Evolutionary conservation across 2,797 vertebrate genomes (phyloP).

Genomic region (Hirundo rustica): DNA sequence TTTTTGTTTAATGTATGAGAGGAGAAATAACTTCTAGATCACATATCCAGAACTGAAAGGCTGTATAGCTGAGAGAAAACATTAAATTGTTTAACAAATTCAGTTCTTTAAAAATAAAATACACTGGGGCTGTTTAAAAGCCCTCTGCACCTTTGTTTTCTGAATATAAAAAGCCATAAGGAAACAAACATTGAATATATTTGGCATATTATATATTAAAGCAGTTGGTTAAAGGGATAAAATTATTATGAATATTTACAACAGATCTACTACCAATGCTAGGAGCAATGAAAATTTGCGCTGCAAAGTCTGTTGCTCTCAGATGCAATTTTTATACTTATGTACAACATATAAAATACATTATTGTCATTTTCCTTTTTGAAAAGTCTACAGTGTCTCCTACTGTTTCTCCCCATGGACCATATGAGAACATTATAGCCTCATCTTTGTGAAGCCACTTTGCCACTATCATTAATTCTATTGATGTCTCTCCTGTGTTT

Average conservation of each 20-base stretch:
- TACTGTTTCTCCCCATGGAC: not conserved
- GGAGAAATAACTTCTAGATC: not conserved
- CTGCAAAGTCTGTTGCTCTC: conserved; percentile 14
- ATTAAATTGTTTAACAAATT: not conserved
- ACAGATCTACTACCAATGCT: not conserved
- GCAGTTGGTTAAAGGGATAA: conserved; percentile 18
- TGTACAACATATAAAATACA: not conserved
- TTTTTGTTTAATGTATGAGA: not conserved
- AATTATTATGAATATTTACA: conserved; percentile 59
- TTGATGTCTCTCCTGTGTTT: conserved; percentile 35
- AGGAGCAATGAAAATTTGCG: conserved; percentile 8
- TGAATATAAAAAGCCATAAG: not conserved
- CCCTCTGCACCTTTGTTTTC: not conserved
- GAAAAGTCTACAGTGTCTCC: not conserved
- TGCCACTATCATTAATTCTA: conserved; percentile 39
- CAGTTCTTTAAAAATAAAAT: not conserved
- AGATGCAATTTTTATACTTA: not conserved
- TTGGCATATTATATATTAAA: conserved; percentile 22
- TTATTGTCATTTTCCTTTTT: not conserved
- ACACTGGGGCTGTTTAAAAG: not conserved
- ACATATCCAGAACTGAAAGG: not conserved
- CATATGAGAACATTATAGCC: not conserved
- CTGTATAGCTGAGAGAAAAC: not conserved
- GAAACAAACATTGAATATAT: conserved; percentile 37
- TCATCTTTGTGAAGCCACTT: conserved; percentile 23